These are phyloP conservation scores for Chymomyza amoena DNA, from an alignment of 2,888 invertebrate species.

Conservation along the genomic window DNA sequence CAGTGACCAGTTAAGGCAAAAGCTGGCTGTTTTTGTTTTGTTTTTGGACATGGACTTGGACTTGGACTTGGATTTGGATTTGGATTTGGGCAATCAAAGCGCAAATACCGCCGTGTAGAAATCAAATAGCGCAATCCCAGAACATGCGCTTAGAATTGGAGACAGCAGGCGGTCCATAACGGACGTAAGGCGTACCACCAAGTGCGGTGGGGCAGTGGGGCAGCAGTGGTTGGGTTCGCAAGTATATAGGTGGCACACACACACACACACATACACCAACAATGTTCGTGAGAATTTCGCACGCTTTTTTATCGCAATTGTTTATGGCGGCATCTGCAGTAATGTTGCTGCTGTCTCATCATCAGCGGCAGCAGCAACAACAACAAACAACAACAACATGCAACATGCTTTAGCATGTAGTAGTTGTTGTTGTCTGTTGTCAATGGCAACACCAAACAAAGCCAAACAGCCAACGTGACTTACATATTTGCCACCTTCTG, in stretches of 20 bases:
- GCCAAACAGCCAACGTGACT: slow-evolving; percentile 61
- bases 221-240: slow-evolving; percentile 20
- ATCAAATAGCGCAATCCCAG: slow-evolving; percentile 27
- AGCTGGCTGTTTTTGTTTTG: slow-evolving; percentile 24
- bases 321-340: slow-evolving; percentile 69
- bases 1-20: slow-evolving; percentile 62
- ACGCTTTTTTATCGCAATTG: slow-evolving; percentile 72
- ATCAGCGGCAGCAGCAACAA: slow-evolving; percentile 30
- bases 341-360: slow-evolving; percentile 27
- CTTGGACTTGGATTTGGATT: slow-evolving; percentile 26
- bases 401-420: slow-evolving; percentile 28
- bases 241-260: slow-evolving; percentile 12
- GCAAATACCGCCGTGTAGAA: slow-evolving; percentile 54
- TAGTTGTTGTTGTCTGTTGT: slow-evolving; percentile 48
- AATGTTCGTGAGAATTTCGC: slow-evolving; percentile 71
- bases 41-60: slow-evolving; percentile 14
- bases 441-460: slow-evolving; percentile 65
- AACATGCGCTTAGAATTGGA: slow-evolving; percentile 62
- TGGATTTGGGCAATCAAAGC: slow-evolving; percentile 67
- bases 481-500: slow-evolving; percentile 71
- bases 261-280: slow-evolving; percentile 24
- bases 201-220: background rate
- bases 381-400: slow-evolving; percentile 33
- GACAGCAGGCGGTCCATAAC: slow-evolving; percentile 38
- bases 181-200: too few species aligned